Conservation (phyloP, 1,140 invertebrate genomes). For the Drosophila athabasca region DNA sequence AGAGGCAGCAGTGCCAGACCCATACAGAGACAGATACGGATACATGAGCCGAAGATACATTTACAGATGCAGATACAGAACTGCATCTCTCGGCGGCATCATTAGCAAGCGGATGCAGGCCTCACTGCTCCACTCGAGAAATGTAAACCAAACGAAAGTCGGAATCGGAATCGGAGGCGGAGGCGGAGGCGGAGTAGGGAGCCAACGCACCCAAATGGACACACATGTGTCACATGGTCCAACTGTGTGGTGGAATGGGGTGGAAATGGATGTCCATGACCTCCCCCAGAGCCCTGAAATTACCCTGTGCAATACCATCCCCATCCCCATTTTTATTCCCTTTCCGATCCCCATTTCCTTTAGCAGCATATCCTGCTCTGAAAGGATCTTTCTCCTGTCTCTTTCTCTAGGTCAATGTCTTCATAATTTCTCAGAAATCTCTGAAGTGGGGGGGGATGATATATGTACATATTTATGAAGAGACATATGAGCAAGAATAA, state of each 20-base stretch:
- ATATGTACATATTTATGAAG: too few species aligned
- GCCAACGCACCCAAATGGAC: slow-evolving; percentile 59
- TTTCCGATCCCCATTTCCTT: too few species aligned
- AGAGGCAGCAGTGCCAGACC: slow-evolving; percentile 4
- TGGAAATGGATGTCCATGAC: too few species aligned
- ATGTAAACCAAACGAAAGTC: slow-evolving; percentile 9
- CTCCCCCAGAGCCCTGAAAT: too few species aligned
- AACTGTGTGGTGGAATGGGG: not conserved
- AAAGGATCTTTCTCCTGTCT: too few species aligned
- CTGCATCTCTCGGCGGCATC: slow-evolving; percentile 43
- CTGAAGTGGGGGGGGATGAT: too few species aligned
- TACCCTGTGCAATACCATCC: too few species aligned
- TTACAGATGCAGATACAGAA: slow-evolving; percentile 4
- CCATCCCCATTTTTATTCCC: too few species aligned
- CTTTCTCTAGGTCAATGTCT: too few species aligned
- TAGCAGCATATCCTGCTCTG: too few species aligned
- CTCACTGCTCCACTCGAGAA: slow-evolving; percentile 57
- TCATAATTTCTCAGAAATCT: too few species aligned
- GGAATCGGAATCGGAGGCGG: not conserved
- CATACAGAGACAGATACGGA: slow-evolving; percentile 14
- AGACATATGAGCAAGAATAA: too few species aligned
- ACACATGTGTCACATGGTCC: slow-evolving; percentile 64
- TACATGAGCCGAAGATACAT: slow-evolving; percentile 11
- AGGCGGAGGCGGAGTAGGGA: not conserved
- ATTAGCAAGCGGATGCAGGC: slow-evolving; percentile 79